Evolutionary conservation across 2,797 vertebrate species (phyloP), one percentile per base, ranked within the genome.

Genomic region (Anas bernieri): DNA sequence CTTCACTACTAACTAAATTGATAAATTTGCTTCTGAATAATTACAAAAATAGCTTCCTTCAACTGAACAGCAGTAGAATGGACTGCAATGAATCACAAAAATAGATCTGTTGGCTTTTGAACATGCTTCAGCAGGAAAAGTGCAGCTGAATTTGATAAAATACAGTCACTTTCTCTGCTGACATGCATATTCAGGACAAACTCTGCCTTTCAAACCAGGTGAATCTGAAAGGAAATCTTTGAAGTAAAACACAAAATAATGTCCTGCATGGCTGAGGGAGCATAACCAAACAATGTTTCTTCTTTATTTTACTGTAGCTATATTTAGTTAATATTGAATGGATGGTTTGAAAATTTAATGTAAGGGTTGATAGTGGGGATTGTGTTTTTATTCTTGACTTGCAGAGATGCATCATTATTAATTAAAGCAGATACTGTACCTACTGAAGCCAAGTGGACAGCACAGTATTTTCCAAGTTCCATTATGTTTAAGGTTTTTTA

Each of bases 251-350:
- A 67, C 8, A 56, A 43, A 95, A 62, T 87, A 74, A 96, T 75
- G 50, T 72, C 78, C 61, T 88, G 77, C 66, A 63, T 66, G 84
- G 58, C 68, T 56, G 50, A 88, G 61, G 70, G 35, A 94, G 35
- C 72, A 48, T 72, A 86, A 97, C 83, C 43, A 95, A 94, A 93
- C 62, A 72, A 72, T 73, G 41, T 48, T 81, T 10, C 35, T 93
- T 93, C 72, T 94, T 62, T 90, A 48, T 82, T 92, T 94, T 91
- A 78, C 45, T 81, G 81, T 46, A 85, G 67, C 73, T 94, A 55
- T 96, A 80, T 95, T 96, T 96, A 94, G 80, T 93, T 96, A 94
- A 92, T 95, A 96, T 86, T 92, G 95, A 95, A 91, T 62, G 50
- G 45, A 87, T 78, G n/a, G n/a, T 67, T 91, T 88, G 62, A 97